phyloP scores from a whole-genome alignment of 2,113 vertebrate genomes.

The Euleptes europaea region DNA sequence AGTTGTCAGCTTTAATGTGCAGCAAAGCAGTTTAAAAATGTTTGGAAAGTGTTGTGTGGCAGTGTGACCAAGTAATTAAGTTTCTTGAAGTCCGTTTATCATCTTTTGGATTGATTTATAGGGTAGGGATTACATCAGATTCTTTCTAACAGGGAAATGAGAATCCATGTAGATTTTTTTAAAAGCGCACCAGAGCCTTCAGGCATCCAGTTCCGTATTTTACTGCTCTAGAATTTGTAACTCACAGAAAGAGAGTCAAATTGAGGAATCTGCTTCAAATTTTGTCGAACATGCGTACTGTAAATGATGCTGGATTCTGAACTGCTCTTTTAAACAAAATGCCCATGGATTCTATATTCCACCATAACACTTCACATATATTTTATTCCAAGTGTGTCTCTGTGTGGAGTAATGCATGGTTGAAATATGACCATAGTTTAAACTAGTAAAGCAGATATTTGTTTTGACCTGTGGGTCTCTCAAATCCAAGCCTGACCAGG shows the following conservation, averaged over 20 bases:
- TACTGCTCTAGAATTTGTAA: no score
- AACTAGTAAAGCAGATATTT: background rate
- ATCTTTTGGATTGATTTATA: background rate
- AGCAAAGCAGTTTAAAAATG: no score
- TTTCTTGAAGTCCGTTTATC: no score
- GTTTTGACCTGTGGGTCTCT: background rate
- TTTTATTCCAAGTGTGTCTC: background rate
- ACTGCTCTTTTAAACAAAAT: background rate
- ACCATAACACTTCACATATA: background rate
- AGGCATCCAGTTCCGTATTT: no score
- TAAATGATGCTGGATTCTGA: background rate
- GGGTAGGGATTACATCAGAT: no score
- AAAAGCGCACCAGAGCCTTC: no score
- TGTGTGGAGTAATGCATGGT: background rate
- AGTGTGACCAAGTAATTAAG: no score
- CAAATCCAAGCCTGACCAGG: background rate
- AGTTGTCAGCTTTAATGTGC: background rate
- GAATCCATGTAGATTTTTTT: background rate
- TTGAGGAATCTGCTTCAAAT: no score
- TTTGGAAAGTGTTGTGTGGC: no score
- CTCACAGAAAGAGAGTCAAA: no score
- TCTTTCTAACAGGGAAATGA: background rate
- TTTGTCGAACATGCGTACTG: background rate
- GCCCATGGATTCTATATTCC: background rate
- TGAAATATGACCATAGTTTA: background rate